Conservation (phyloP, 1,140 invertebrate species). For the Chymomyza costata region DNA sequence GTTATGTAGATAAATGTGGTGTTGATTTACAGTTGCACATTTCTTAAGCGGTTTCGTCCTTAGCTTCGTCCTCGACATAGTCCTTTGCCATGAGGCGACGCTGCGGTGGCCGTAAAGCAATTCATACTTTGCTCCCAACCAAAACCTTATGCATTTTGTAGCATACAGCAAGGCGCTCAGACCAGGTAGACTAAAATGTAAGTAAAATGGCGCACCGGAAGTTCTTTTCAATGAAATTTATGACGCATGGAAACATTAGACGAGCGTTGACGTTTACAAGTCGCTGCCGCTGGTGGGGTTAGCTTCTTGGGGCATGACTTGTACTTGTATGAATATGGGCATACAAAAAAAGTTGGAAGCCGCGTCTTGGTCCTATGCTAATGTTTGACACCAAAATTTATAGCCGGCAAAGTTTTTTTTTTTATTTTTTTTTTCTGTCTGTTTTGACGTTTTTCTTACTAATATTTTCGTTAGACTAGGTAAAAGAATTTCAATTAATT, state of each 20-base stretch:
- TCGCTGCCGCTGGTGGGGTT: slow-evolving; percentile 32
- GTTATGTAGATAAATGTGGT: slow-evolving; percentile 17
- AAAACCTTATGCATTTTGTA: slow-evolving; percentile 69
- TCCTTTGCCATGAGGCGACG: slow-evolving; percentile 41
- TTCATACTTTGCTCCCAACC: too few relatives aligned
- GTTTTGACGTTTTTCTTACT: slow-evolving; percentile 43
- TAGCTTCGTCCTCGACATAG: slow-evolving; percentile 2
- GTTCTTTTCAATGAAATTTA: slow-evolving; percentile 73
- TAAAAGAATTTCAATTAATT: slow-evolving; percentile 72
- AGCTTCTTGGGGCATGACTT: too few relatives aligned
- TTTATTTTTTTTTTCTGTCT: slow-evolving; percentile 39
- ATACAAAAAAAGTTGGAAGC: too few relatives aligned
- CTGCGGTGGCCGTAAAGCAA: slow-evolving; percentile 68
- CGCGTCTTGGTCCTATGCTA: slow-evolving; percentile 28
- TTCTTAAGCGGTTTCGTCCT: slow-evolving; percentile 34
- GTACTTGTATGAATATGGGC: too few relatives aligned
- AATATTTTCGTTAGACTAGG: slow-evolving; percentile 39
- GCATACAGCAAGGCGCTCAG: slow-evolving; percentile 18
- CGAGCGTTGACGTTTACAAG: slow-evolving; percentile 72
- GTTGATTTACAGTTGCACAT: slow-evolving; percentile 72
- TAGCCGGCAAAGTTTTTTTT: slow-evolving; percentile 46
- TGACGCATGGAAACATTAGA: slow-evolving; percentile 73
- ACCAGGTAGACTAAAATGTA: slow-evolving; percentile 22
- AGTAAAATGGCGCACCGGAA: slow-evolving; percentile 70
- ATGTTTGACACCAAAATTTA: slow-evolving; percentile 61